Evolutionary conservation across 2,888 invertebrate genomes (phyloP), one percentile per base, ranked within the genome.

Genomic region (Hemaris fuciformis): DNA sequence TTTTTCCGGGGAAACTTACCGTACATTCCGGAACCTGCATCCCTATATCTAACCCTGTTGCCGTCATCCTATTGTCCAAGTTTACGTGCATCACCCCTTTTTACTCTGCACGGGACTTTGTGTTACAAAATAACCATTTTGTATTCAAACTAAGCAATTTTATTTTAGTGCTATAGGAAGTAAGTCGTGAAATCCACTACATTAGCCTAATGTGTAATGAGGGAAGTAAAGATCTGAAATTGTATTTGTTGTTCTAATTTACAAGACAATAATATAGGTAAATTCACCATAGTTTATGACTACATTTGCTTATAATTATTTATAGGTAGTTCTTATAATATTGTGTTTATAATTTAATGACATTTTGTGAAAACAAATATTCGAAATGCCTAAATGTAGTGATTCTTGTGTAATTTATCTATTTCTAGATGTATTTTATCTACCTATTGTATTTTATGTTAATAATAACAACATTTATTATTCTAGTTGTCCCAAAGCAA

Each of bases 11-110:
- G 38, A 46, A 63, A 61, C 60, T 59, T 46, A 60, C 41, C 43
- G 53, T 38, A 62, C 66, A 57, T 63, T 62, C 53, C 62, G 31
- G 53, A 53, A 53, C 53, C 27, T 31, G 31, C 53, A 53, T 53
- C 31, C 27, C 53, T 53, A 53, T 53, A 53, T 53, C 53, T 53
- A 53, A 53, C 53, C 53, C 31, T 31, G 53, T 53, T 53, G 27
- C 53, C 31, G 53, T 53, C 53, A 31, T 53, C 18, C 53, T 53
- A 53, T 53, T 53, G 53, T 53, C 31, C 53, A 53, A 48, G 31
- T 53, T 53, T 53, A 53, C 53, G 18, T 31, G 31, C 53, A 53
- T 53, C 53, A 53, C 18, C 53, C 53, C 53, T 53, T 53, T 53
- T 53, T 53, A 53, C 31, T 53, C 53, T 18, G 10, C 31, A 31